Evolutionary conservation across 92 coral and sea anemone genomes (phyloP).

Genomic region (Phenganax marumi): DNA sequence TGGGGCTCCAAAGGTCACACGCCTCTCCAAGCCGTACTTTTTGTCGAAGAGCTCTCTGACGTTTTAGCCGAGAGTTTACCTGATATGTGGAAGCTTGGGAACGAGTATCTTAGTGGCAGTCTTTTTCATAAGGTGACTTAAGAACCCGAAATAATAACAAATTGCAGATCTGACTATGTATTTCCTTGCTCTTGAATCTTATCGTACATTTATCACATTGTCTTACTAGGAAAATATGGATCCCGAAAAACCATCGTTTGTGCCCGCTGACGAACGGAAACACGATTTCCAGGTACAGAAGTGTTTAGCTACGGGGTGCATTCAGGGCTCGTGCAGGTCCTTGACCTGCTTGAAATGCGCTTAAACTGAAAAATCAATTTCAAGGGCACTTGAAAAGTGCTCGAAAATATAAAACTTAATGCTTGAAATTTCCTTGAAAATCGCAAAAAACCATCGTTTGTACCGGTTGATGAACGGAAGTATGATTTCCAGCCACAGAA

Average conservation of each 20-base stretch:
- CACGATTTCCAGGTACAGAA: constrained; percentile 60
- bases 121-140: constrained; percentile 68
- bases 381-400: no score
- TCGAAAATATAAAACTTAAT: no score
- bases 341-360: no score
- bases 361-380: no score
- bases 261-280: constrained; percentile 61
- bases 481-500: constrained; percentile 59
- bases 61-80: constrained; percentile 87
- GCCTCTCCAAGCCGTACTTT: constrained; percentile 82
- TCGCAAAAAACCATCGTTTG: constrained; percentile 50
- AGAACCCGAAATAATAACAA: not conserved
- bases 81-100: constrained; percentile 95
- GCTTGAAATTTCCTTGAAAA: no score
- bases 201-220: not conserved
- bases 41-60: constrained; percentile 94
- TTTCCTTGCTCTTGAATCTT: not conserved
- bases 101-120: constrained; percentile 79
- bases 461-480: constrained; percentile 60
- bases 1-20: constrained; percentile 56
- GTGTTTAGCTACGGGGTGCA: not conserved
- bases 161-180: not conserved
- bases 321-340: not conserved
- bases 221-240: constrained; percentile 54
- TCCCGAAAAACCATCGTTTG: constrained; percentile 51